Conservation (phyloP, 2,113 vertebrate genomes). For the Psophia crepitans region DNA sequence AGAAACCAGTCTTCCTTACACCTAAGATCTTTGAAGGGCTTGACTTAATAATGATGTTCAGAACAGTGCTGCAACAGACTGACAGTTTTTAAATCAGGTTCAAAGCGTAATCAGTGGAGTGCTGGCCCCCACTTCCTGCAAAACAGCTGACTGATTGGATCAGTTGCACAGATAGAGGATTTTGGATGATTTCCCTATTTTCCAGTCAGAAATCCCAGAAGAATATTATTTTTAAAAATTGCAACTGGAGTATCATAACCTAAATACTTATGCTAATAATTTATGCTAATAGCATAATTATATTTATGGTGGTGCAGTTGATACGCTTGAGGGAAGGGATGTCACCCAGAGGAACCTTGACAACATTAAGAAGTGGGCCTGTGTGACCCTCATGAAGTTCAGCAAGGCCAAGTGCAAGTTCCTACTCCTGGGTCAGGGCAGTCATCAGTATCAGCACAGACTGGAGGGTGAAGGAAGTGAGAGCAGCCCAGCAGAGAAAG, state of each 20-base stretch:
- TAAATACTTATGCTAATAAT: not conserved
- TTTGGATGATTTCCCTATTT: not conserved
- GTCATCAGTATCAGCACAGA: not conserved
- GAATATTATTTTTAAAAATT: not conserved
- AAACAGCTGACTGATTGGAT: not conserved
- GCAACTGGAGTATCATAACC: not conserved
- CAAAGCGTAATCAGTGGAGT: not conserved
- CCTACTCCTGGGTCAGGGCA: not conserved
- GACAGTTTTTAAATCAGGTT: not conserved
- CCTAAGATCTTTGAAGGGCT: not conserved
- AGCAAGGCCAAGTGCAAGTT: not conserved
- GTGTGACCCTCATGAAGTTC: not conserved
- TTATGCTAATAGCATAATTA: not conserved
- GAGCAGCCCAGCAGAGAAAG: not conserved
- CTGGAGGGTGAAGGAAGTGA: not conserved
- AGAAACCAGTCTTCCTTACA: not conserved
- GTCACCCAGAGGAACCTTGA: not conserved
- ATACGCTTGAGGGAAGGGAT: not conserved
- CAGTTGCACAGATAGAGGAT: not conserved
- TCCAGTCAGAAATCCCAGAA: not conserved
- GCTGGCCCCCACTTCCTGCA: not conserved
- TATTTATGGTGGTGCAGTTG: not conserved
- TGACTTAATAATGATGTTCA: not conserved
- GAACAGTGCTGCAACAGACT: not conserved
- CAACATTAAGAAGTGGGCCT: not conserved